Percentiles rank a stretch among this genome's conserved stretches.
These are phyloP conservation scores for Alsophila aescularia DNA, from an alignment of 2,888 invertebrate genomes.

Conservation along the genomic window DNA sequence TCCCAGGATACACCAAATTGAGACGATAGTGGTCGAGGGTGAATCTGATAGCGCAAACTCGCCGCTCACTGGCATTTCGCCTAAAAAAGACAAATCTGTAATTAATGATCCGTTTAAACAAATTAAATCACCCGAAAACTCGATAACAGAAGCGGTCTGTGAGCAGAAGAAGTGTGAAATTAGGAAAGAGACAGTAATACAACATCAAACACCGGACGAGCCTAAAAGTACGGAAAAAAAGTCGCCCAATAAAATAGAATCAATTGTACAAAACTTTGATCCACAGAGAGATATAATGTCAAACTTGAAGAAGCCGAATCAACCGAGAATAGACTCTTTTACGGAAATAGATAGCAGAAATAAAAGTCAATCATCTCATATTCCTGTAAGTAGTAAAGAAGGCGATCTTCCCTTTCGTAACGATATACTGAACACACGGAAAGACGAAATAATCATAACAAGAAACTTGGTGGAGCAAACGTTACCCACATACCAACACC, in stretches of 20 bases:
- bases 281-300: conserved; percentile 62
- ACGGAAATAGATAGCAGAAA: conserved; percentile 65
- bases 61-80: conserved; percentile 57
- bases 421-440: conserved; percentile 61
- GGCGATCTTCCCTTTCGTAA: conserved; percentile 68
- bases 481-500: conserved; percentile 65
- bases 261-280: conserved; percentile 70
- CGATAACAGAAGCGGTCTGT: conserved; percentile 44
- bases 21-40: conserved; percentile 74
- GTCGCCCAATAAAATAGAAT: conserved; percentile 72
- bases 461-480: conserved; percentile 69
- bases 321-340: conserved; percentile 66
- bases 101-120: conserved; percentile 67
- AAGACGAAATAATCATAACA: conserved; percentile 74
- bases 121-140: conserved; percentile 64
- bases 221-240: conserved; percentile 64
- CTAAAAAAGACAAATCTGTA: conserved; percentile 66
- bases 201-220: conserved; percentile 72
- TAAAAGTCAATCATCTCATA: conserved; percentile 58
- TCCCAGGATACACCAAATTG: conserved; percentile 68
- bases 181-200: conserved; percentile 78
- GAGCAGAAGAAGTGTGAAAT: conserved; percentile 70
- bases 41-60: conserved; percentile 69
- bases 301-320: conserved; percentile 64
- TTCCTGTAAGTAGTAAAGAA: conserved; percentile 61